phyloP scores from a whole-genome alignment of 1,140 invertebrate species.

The Drosophila orosa region DNA sequence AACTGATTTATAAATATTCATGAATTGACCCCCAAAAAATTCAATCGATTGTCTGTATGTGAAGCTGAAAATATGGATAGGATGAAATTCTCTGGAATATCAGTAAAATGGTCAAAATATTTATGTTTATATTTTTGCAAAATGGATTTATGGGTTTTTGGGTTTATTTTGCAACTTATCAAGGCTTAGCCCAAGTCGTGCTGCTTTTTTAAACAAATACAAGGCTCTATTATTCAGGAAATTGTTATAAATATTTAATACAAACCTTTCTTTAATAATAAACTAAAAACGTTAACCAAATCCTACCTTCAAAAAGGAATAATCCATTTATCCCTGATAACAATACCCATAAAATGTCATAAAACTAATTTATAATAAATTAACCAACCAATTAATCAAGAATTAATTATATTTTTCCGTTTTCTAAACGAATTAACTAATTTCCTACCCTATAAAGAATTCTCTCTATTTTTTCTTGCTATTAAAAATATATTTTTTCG shows the following conservation, averaged over 20 bases:
- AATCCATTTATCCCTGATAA: too few relatives aligned
- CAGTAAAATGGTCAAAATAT: not conserved
- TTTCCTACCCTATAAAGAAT: not conserved
- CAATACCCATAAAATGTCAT: too few relatives aligned
- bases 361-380: too few relatives aligned
- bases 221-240: too few relatives aligned
- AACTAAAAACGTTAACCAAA: too few relatives aligned
- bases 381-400: not conserved
- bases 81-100: not conserved
- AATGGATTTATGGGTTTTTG: too few relatives aligned
- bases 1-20: constrained; percentile 51
- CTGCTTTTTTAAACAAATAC: too few relatives aligned
- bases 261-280: too few relatives aligned
- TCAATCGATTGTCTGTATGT: constrained; percentile 1
- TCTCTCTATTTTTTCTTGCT: not conserved
- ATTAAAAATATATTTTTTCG: not conserved
- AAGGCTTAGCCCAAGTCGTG: too few relatives aligned
- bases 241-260: too few relatives aligned
- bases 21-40: constrained; percentile 26
- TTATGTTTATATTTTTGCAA: not conserved
- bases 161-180: not conserved
- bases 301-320: too few relatives aligned
- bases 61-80: not conserved
- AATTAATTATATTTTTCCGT: not conserved
- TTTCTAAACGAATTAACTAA: not conserved